phyloP scores from a whole-genome alignment of 2,888 invertebrate species.

The Pseudanteris insignis region DNA sequence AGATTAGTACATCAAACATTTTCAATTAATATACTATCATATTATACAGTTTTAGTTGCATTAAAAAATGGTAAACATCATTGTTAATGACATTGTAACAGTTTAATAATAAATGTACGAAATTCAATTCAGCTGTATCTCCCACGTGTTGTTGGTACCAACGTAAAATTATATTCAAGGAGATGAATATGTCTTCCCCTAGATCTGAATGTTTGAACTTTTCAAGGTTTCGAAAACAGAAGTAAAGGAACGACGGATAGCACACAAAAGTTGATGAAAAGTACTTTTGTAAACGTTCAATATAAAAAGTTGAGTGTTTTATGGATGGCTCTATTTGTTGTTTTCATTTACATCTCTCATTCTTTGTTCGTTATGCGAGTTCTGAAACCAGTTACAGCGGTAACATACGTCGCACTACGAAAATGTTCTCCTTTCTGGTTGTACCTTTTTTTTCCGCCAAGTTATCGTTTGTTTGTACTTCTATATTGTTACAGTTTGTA shows the following conservation, averaged over 20 bases:
- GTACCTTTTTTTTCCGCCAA: constrained; percentile 7
- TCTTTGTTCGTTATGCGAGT: constrained; percentile 28
- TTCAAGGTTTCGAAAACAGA: constrained; percentile 32
- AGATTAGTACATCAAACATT: not conserved
- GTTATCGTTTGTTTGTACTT: constrained; percentile 17
- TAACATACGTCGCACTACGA: constrained; percentile 28
- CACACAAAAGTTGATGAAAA: constrained; percentile 35
- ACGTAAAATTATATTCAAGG: not conserved
- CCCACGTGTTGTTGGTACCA: not conserved
- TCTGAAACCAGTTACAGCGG: constrained; percentile 39
- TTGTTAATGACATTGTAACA: too few species aligned
- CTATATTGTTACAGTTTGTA: constrained; percentile 14
- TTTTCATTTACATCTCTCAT: constrained; percentile 36
- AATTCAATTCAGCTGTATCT: not conserved
- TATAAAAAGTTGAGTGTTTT: constrained; percentile 40
- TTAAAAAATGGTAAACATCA: too few species aligned
- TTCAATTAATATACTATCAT: too few species aligned
- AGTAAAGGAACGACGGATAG: constrained; percentile 17
- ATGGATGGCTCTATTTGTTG: constrained; percentile 35
- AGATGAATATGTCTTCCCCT: not conserved
- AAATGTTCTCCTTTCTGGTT: constrained; percentile 24
- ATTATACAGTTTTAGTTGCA: too few species aligned
- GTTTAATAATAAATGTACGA: too few species aligned
- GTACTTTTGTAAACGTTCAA: constrained; percentile 38
- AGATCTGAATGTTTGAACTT: constrained; percentile 23